A percentile compares a stretch with the other conserved stretches of the same genome.
Evolutionary conservation across 2,888 invertebrate genomes (phyloP).

Genomic region (Hoplodrina ambigua): DNA sequence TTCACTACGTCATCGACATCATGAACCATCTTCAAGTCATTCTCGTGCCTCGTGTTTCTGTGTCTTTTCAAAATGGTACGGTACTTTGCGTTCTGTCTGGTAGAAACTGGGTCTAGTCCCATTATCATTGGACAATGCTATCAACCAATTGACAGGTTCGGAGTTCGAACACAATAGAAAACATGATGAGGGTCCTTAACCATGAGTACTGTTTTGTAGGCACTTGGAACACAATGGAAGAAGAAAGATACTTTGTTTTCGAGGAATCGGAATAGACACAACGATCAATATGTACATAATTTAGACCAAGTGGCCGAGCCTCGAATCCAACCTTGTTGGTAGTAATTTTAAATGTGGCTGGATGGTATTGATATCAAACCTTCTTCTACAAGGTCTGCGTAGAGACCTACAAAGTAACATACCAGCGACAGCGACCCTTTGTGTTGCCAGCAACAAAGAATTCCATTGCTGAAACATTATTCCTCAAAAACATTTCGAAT

Average conservation of each 20-base stretch:
- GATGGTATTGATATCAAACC: background rate
- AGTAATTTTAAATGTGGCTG: background rate
- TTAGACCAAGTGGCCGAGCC: background rate
- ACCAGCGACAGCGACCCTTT: background rate
- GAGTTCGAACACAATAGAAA: background rate
- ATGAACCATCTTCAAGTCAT: too few relatives aligned
- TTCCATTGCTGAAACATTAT: background rate
- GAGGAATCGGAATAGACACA: background rate
- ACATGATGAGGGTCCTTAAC: background rate
- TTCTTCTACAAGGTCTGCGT: background rate
- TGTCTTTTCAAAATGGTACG: too few relatives aligned
- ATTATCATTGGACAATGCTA: background rate
- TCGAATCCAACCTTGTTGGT: background rate
- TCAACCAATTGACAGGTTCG: background rate
- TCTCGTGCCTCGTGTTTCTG: too few relatives aligned
- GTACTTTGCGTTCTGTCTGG: too few relatives aligned
- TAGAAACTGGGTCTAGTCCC: background rate
- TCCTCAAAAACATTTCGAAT: background rate
- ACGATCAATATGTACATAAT: slow-evolving; percentile 17
- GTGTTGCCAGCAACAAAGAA: background rate
- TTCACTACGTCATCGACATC: too few relatives aligned
- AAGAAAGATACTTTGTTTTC: background rate
- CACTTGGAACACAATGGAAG: slow-evolving; percentile 11
- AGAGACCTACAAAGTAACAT: background rate
- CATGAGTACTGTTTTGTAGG: background rate